Evolutionary conservation across 2,888 invertebrate genomes (phyloP), one percentile per base, ranked within the genome.

Genomic region (Ypsolopha sequella): DNA sequence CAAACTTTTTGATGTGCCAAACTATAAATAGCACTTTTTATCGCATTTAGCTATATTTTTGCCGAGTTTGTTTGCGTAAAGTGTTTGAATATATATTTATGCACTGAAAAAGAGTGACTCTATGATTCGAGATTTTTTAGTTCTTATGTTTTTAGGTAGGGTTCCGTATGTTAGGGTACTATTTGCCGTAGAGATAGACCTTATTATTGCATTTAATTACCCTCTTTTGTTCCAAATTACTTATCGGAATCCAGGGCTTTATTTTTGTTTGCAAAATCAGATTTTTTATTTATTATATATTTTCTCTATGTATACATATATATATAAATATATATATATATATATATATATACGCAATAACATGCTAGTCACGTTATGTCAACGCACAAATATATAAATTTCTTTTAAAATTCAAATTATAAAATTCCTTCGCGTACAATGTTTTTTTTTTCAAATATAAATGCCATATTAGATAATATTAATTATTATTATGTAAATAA

Each of bases 1-100:
- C 75, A 82, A 78, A 73, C 61, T 73, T 76, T 78, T 79, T 73
- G 71, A 82, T 77, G 85, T 84, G 84, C 84, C 85, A 85, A 86
- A 85, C 74, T 68, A 65, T 69, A 78, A 68, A 68, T 69, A 69
- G 79, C 82, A 80, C 79, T 61, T 61, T 73, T 65, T 61, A 63
- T 78, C 78, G 84, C 81, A 79, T 80, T 77, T 78, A 76, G 81
- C 72, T 78, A 72, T 58, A 64, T 65, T 65, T 63, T 51, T 70
- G 77, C 71, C 71, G 70, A 73, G 68, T 58, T 63, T 24, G 24
- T 24, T 24, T 24, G 24, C 24, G 4, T 24, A 4, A 24, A 24
- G 24, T 24, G 24, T 24, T 24, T 24, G 24, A 24, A 24, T 24
- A 4, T 3, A 24, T 24, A 24, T 24, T 24, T 24, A 24, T 24